Evolutionary conservation across 2,797 vertebrate species (phyloP).

Genomic region (Bradypus variegatus): DNA sequence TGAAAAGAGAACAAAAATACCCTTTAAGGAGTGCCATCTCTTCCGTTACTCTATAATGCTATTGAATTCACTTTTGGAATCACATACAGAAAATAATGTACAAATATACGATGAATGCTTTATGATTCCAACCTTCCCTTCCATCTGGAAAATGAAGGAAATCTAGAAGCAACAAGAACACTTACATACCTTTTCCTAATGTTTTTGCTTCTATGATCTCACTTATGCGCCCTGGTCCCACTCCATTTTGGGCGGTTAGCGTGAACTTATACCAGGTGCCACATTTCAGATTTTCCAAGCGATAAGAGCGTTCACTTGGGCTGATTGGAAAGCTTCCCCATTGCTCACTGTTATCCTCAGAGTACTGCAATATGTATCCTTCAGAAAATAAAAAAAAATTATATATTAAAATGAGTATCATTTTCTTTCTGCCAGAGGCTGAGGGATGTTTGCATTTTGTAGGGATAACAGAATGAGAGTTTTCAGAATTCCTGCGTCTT

Average conservation of each 20-base stretch:
- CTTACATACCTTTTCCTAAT: slow-evolving; percentile 88
- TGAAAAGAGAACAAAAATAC: not conserved
- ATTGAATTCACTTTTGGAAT: not conserved
- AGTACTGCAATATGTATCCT: slow-evolving; percentile 99
- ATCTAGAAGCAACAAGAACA: not conserved
- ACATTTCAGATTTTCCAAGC: slow-evolving; percentile 93
- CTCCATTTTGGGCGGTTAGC: slow-evolving; percentile 95
- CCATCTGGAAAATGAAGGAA: not conserved
- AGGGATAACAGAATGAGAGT: accelerated
- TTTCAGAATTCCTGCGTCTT: not conserved
- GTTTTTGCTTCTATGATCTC: slow-evolving; percentile 99
- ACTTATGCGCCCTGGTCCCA: slow-evolving; percentile 96
- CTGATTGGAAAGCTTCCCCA: slow-evolving; percentile 99
- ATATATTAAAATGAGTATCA: accelerated
- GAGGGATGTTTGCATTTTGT: not conserved
- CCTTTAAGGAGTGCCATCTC: not conserved
- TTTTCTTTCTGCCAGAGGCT: not conserved
- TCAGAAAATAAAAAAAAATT: not conserved
- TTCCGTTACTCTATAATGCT: not conserved
- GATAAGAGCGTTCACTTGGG: slow-evolving; percentile 94
- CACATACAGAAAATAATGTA: not conserved
- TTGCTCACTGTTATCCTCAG: slow-evolving; percentile 98
- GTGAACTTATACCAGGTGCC: slow-evolving; percentile 99
- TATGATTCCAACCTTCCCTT: not conserved
- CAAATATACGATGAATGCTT: not conserved